A percentile compares a stretch with the other conserved stretches of the same genome.
These are phyloP conservation scores for Mycetomoellerius zeteki DNA, from an alignment of 1,140 invertebrate genomes.

Conservation along the genomic window DNA sequence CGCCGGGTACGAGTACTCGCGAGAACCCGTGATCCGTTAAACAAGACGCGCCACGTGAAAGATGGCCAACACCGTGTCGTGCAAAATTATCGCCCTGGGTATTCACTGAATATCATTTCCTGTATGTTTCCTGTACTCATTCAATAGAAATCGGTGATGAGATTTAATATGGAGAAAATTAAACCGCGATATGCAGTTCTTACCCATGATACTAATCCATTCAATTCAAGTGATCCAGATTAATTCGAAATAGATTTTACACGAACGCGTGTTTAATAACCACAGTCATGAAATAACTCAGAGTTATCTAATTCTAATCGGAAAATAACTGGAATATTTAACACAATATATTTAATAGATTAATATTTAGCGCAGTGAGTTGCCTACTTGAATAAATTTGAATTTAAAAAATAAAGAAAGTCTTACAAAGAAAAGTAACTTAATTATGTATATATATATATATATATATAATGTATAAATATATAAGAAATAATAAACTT, in stretches of 20 bases:
- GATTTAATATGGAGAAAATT: slow-evolving; percentile 43
- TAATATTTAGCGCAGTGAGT: too few species aligned
- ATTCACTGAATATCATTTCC: slow-evolving; percentile 70
- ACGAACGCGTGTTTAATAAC: slow-evolving; percentile 15
- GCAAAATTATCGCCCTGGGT: slow-evolving; percentile 40
- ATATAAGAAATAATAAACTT: neutral
- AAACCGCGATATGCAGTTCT: neutral
- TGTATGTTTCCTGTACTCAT: slow-evolving; percentile 57
- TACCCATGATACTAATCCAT: neutral
- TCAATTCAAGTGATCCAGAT: too few species aligned
- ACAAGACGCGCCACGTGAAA: slow-evolving; percentile 54
- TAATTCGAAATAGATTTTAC: neutral
- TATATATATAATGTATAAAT: neutral
- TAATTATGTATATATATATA: too few species aligned
- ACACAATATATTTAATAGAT: neutral
- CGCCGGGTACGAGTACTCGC: neutral
- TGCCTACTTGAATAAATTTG: neutral
- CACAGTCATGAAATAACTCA: neutral
- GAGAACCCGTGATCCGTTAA: slow-evolving; percentile 50
- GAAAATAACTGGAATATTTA: slow-evolving; percentile 2
- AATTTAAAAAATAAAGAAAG: neutral
- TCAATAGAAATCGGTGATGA: slow-evolving; percentile 17
- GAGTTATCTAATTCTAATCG: neutral
- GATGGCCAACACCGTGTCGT: slow-evolving; percentile 27
- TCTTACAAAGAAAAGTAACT: neutral